A percentile compares a stretch with the other conserved stretches of the same genome.
phyloP scores from a whole-genome alignment of 2,797 vertebrate species.

The Neomorphus geoffroyi region DNA sequence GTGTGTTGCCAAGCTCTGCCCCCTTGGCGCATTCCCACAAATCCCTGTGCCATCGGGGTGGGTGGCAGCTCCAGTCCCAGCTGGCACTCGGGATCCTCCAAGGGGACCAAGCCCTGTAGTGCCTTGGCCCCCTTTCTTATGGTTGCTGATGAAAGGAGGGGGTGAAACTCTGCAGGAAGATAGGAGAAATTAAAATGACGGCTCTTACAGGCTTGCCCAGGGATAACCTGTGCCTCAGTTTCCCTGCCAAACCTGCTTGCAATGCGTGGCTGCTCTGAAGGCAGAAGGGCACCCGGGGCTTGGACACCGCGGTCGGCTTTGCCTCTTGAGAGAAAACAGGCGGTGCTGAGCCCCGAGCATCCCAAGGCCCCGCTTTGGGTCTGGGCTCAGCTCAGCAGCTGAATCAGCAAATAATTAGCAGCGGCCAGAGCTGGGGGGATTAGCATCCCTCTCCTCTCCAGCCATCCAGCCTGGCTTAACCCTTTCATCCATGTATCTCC shows the following conservation, averaged over 20 bases:
- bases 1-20: fast-evolving
- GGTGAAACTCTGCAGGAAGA: neutral
- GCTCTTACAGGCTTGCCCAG: neutral
- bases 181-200: neutral
- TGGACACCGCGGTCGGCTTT: fast-evolving
- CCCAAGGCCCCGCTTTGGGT: neutral
- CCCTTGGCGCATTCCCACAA: fast-evolving
- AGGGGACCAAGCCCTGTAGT: fast-evolving
- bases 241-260: neutral
- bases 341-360: fast-evolving
- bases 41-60: fast-evolving
- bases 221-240: neutral
- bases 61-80: neutral
- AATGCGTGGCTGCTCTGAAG: neutral
- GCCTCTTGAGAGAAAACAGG: neutral
- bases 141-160: fast-evolving
- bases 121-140: fast-evolving
- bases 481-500: neutral
- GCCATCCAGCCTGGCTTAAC: neutral
- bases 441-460: slow-evolving; percentile 36
- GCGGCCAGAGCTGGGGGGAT: neutral
- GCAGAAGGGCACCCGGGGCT: neutral
- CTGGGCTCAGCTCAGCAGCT: slow-evolving; percentile 3
- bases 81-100: fast-evolving
- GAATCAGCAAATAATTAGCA: slow-evolving; percentile 62